phyloP scores from a whole-genome alignment of 1,140 invertebrate species.

The Drosophila burlai region DNA sequence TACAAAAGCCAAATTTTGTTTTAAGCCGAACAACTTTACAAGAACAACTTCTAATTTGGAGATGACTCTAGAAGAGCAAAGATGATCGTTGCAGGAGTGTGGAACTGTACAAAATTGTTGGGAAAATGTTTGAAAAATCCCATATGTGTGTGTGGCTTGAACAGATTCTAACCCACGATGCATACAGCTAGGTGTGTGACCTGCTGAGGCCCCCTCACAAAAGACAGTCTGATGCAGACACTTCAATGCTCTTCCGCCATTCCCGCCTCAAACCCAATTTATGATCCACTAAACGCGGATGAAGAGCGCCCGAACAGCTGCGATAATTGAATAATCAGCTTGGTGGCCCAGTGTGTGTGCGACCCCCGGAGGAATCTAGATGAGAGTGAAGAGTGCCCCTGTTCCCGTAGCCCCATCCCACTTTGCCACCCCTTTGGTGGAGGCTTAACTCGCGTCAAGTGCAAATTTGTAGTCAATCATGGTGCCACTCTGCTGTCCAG shows the following conservation, averaged over 20 bases:
- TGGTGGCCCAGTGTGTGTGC: conserved; percentile 54
- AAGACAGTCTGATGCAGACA: conserved; percentile 11
- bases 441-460: conserved; percentile 45
- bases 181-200: not conserved
- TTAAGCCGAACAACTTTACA: not conserved
- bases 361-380: conserved; percentile 39
- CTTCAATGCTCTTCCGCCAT: conserved; percentile 58
- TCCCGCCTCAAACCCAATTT: conserved; percentile 45
- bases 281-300: conserved; percentile 61
- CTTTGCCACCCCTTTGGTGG: conserved; percentile 3
- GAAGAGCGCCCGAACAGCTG: conserved; percentile 70
- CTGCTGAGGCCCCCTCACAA: conserved; percentile 37
- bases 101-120: too few species aligned
- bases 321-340: conserved; percentile 80
- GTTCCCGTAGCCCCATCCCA: not conserved
- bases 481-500: conserved; percentile 32
- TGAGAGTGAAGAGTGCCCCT: not conserved
- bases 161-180: not conserved
- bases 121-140: not conserved
- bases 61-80: too few species aligned
- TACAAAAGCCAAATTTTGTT: conserved; percentile 8
- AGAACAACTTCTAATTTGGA: not conserved
- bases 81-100: too few species aligned
- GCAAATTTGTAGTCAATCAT: conserved; percentile 78
- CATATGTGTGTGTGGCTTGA: not conserved